Percentiles rank a stretch among this genome's conserved stretches.
Conservation (phyloP, 1,140 invertebrate genomes). For the Wiebesia pumilae region DNA sequence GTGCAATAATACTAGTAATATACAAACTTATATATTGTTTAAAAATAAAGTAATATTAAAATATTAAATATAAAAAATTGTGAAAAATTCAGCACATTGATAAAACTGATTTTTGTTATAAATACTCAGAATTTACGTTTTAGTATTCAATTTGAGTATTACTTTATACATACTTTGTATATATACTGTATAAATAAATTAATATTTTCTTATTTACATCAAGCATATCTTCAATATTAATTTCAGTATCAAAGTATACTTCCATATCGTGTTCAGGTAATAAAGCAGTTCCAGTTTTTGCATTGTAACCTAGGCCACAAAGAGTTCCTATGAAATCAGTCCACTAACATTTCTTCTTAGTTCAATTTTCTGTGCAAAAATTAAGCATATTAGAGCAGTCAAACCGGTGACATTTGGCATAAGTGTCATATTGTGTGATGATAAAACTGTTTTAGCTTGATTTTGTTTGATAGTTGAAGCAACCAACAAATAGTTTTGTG, state of each 20-base stretch:
- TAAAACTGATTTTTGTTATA: too few species aligned
- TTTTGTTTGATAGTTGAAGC: constrained; percentile 80
- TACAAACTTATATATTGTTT: too few species aligned
- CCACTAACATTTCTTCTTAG: constrained; percentile 78
- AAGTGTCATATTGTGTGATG: constrained; percentile 85
- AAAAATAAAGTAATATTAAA: not conserved
- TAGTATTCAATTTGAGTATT: too few species aligned
- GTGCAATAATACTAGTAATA: too few species aligned
- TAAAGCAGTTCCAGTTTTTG: constrained; percentile 74
- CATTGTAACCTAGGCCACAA: constrained; percentile 86
- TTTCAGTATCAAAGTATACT: constrained; percentile 83
- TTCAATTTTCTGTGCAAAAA: constrained; percentile 90
- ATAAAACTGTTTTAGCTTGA: constrained; percentile 73
- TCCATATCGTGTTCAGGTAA: constrained; percentile 91
- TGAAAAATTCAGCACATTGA: too few species aligned
- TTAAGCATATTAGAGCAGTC: constrained; percentile 82
- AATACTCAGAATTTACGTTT: too few species aligned
- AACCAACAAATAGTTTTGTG: constrained; percentile 79
- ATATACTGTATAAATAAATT: constrained; percentile 18
- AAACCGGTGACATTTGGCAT: constrained; percentile 92
- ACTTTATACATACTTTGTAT: not conserved
- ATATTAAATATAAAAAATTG: not conserved
- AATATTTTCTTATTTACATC: too few species aligned
- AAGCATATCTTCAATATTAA: constrained; percentile 80
- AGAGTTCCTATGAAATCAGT: constrained; percentile 84